Conservation (phyloP, 2,113 vertebrate genomes). For the Porphyrio hochstetteri region DNA sequence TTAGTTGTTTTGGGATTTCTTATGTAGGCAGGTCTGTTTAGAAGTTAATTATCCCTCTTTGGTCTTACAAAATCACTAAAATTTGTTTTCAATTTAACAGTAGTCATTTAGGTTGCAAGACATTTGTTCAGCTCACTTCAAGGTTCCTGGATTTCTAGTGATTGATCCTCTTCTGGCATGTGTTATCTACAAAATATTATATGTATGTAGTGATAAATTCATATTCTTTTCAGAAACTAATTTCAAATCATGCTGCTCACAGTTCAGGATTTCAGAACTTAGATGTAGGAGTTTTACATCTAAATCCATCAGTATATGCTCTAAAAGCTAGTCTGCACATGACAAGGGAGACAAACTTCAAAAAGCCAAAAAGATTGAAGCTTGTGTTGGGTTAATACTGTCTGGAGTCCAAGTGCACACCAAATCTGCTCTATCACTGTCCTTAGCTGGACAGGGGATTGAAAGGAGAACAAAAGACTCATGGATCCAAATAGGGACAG, state of each 20-base stretch:
- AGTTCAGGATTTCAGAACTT: neutral
- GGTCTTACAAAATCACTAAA: neutral
- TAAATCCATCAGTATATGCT: neutral
- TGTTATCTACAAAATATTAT: neutral
- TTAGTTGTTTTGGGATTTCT: neutral
- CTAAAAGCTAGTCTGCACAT: neutral
- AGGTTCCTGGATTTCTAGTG: neutral
- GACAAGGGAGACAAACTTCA: neutral
- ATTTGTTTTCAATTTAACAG: neutral
- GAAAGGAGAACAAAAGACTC: too few species aligned
- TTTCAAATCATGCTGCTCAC: neutral
- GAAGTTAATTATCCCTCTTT: neutral
- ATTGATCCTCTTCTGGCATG: neutral
- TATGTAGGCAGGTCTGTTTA: neutral
- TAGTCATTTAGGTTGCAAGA: neutral
- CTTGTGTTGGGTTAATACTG: too few species aligned
- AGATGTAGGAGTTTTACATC: neutral
- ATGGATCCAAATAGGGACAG: too few species aligned
- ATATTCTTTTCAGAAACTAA: neutral
- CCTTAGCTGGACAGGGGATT: too few species aligned
- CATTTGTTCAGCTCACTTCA: neutral
- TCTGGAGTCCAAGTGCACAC: too few species aligned
- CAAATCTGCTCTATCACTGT: too few species aligned
- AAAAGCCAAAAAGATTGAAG: neutral
- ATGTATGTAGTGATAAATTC: neutral